Base-by-base conservation (phyloP, 2,888 invertebrate genomes). In the Drosophila infuscata region DNA sequence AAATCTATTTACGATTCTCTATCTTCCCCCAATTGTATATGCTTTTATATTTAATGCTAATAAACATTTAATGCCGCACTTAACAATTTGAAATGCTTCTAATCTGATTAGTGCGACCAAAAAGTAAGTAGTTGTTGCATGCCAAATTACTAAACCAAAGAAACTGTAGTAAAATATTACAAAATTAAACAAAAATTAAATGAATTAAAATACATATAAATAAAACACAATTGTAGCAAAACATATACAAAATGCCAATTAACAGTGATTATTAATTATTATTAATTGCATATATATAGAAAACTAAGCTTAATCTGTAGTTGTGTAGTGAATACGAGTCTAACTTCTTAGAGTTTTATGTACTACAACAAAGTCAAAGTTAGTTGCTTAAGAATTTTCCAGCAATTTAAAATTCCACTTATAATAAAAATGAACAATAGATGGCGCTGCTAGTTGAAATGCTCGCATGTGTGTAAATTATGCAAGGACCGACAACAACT, bases 111-210 rank as follows among this genome's bases (percentile, higher is more conserved):
- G 91, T 92, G 82, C 91, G 91, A 48, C 92, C 92, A 79, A 92
- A 88, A 91, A 92, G 91, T 92, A 92, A 92, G 91, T 91, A 91
- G 76, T 73, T 3, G 8, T 4, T 60, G 78, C 76, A 81, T 66
- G 81, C 29, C 15, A n/a, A 32, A 43, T 17, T 33, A 74, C 32
- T 32, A 35, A 51, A 46, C 3, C 15, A 43, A 41, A 25, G 32
- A 3, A 20, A 30, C n/a, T 38, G 36, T 30, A 2, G 0, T 29
- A 30, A 30, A 38, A 38, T 32, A 32, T 41, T n/a, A 7, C 3
- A 11, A 25, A 52, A 7, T 41, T 12, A 11, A 20, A 5, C 4
- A 29, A 7, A 9, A 12, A 15, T 5, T 1, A n/a, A 58, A 9
- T 12, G 2, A 0, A 17, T 30, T 12, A 20, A 35, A 20, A 15